These are phyloP conservation scores for Heterohyrax brucei DNA, from an alignment of 2,797 vertebrate genomes.

Conservation along the genomic window DNA sequence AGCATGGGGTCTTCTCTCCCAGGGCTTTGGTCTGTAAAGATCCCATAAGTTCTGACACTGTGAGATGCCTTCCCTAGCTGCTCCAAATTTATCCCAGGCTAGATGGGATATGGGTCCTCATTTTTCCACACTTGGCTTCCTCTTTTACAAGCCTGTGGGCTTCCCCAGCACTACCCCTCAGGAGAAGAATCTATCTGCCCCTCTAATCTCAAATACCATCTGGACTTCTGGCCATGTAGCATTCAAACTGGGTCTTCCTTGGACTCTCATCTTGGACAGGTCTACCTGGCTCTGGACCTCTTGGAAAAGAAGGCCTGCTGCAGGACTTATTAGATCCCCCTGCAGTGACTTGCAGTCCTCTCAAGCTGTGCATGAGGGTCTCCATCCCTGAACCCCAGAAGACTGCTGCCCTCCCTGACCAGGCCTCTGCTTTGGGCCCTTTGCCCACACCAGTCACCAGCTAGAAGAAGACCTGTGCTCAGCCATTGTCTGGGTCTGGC, in stretches of 20 bases:
- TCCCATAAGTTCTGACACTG: background rate
- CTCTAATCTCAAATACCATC: background rate
- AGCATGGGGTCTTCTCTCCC: background rate
- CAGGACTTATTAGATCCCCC: background rate
- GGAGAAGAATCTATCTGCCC: background rate
- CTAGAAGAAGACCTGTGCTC: background rate
- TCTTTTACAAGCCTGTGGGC: background rate
- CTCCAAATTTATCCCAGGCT: background rate
- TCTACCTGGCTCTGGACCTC: background rate
- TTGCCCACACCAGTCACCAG: background rate
- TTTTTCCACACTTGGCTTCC: slow-evolving; percentile 16
- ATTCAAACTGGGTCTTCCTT: background rate
- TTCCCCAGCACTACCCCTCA: background rate
- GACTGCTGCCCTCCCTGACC: background rate
- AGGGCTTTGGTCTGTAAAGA: no score
- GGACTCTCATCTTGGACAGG: background rate
- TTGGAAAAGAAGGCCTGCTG: background rate
- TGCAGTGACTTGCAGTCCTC: no score
- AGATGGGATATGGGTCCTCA: accelerated
- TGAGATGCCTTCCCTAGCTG: background rate
- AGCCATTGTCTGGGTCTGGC: background rate
- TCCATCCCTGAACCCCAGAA: background rate
- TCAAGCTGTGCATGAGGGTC: background rate
- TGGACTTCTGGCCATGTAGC: background rate
- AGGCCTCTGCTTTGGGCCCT: background rate